Conservation (phyloP, 2,888 invertebrate species). For the Ormyrus thymus region DNA sequence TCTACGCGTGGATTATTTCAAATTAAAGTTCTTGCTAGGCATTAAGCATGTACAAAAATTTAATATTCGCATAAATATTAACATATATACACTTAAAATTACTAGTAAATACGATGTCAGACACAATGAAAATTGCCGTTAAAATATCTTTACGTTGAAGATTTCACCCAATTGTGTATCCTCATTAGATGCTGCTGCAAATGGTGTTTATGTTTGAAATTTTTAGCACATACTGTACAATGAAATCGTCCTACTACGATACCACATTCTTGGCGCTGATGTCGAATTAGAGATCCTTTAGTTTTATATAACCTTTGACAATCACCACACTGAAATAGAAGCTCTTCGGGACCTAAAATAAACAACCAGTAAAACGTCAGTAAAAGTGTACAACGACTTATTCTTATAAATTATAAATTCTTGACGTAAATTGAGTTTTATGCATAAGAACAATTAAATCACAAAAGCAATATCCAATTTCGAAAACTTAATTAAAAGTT, state of each 20-base stretch:
- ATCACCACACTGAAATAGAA: constrained; percentile 65
- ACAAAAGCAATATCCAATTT: too few relatives aligned
- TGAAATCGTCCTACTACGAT: constrained; percentile 22
- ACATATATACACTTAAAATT: too few relatives aligned
- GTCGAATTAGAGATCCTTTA: constrained; percentile 64
- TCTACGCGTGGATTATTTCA: too few relatives aligned
- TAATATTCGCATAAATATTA: too few relatives aligned
- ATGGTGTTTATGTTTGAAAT: constrained; percentile 51
- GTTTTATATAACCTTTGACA: constrained; percentile 71
- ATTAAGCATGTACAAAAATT: too few relatives aligned
- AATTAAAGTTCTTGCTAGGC: too few relatives aligned
- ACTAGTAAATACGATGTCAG: not conserved
- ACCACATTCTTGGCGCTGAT: constrained; percentile 42
- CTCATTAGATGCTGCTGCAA: constrained; percentile 31
- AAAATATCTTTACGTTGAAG: not conserved
- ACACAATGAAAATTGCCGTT: not conserved
- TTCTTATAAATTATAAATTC: not conserved
- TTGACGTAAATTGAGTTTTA: too few relatives aligned
- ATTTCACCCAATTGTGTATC: constrained; percentile 25
- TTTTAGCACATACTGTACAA: constrained; percentile 32
- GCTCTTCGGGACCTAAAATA: constrained; percentile 30
- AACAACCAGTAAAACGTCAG: not conserved
- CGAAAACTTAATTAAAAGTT: too few relatives aligned
- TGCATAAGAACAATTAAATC: too few relatives aligned
- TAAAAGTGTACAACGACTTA: not conserved